Base-by-base conservation (phyloP, 2,113 vertebrate genomes). In the Caracal caracal region DNA sequence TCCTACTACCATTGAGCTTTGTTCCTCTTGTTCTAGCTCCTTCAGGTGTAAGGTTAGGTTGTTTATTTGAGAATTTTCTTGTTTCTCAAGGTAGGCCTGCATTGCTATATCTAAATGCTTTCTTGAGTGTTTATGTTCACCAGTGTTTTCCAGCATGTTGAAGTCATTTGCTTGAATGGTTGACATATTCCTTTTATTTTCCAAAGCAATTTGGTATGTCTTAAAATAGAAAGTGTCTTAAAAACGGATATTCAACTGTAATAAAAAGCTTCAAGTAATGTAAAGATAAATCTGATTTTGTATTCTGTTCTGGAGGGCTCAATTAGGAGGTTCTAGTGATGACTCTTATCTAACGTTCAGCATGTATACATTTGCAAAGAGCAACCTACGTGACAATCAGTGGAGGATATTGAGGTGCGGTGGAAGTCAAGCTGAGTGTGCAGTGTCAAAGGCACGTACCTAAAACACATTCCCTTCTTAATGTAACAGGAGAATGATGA, bases 161-260 rank as follows among this genome's bases (percentile, higher is more conserved):
- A 95, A 10, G 12, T 28, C 33, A 78, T 51, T 70, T 79, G 28
- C 33, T 70, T 83, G 26, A 96, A 82, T 66, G 61, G 61, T 63
- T 86, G 56, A 43, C 22, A 88, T 33, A 49, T 63, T 93, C 12
- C 28, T 95, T 80, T 88, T 80, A 88, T 83, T 82, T 93, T 75
- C 33, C 47, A 47, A 49, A 83, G 33, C 1, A 4, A 82, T 61
- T 78, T 59, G 37, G 7, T 49, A 24, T 20, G 13, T 33, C 37
- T 93, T 51, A 68, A n/a, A 65, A 56, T 17, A 81, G 51, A 16
- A 56, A 83, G 17, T 43, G 4, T 33, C 30, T 82, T 88, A 26
- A 6, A 82, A 75, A 66, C 47, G 6, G 47, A 53, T 88, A 82
- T 49, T 37, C 30, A 66, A 82, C 10, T 73, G 30, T 33, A 56